Evolutionary conservation across 1,140 invertebrate species (phyloP), one percentile per base, ranked within the genome.

Genomic region (Brachionus calyciflorus): DNA sequence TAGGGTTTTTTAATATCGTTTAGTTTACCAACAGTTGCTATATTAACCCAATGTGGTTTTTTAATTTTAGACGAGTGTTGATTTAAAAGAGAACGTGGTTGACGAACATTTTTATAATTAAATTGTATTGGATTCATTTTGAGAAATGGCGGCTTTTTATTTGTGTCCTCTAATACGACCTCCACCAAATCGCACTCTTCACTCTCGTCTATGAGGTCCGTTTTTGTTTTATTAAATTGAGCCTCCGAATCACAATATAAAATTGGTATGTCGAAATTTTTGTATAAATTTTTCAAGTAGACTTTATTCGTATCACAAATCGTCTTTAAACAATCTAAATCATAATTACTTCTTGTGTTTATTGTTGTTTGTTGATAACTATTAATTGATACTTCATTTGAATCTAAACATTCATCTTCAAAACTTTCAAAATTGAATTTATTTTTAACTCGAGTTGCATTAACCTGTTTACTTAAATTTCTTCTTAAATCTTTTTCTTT

Each of bases 81-180:
- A 6, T 26, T 37, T 44, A 24, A 12, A 12, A 60, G 3, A 33
- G 55, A 37, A 33, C 60, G 33, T 14, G 60, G 41, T 44, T 65
- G 60, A 26, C 60, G 33, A 41, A 65, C 44, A 44, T 65, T 65
- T 44, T 65, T 65, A n/a, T 65, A 65, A 65, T 65, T 65, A 65
- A 65, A 65, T n/a, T 65, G 33, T 24, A 65, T 65, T 65, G 60
- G 40, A 65, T 65, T 65, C 60, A 65, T 65, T 65, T 65, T 65
- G 12, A 65, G 40, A 24, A 65, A 21, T 21, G 60, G 40, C n/a
- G n/a, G n/a, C n/a, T n/a, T n/a, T n/a, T 40, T 44, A 1, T 65
- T 0, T 44, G 41, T 19, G 12, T 65, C 33, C 40, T 65, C 37
- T 37, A 44, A 65, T 65, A 44, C 33, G n/a, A n/a, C n/a, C n/a